These are phyloP conservation scores for Mirza zaza DNA, from an alignment of 2,113 vertebrate genomes.

Conservation along the genomic window DNA sequence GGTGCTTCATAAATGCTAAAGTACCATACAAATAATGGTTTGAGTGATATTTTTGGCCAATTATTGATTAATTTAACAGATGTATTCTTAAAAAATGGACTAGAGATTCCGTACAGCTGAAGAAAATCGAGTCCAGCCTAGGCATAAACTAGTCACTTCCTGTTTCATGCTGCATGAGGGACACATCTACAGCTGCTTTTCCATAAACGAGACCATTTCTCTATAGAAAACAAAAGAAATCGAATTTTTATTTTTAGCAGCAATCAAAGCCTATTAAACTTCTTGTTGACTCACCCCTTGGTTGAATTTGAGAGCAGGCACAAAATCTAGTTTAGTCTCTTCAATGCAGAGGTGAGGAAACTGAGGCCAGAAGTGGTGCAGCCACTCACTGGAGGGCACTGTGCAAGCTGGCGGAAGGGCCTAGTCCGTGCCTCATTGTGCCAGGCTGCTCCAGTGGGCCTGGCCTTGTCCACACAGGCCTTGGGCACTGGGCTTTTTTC, in stretches of 20 bases:
- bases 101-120: background rate
- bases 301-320: background rate
- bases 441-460: accelerated
- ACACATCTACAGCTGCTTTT: background rate
- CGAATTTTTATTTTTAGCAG: background rate
- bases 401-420: background rate
- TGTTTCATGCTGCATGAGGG: background rate
- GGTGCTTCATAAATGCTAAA: accelerated
- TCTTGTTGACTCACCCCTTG: background rate
- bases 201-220: background rate
- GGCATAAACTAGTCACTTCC: background rate
- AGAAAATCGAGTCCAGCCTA: background rate
- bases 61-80: too few relatives aligned
- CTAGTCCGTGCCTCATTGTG: accelerated
- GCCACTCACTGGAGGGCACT: background rate
- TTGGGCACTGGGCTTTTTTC: background rate
- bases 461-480: accelerated
- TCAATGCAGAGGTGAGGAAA: background rate
- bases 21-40: accelerated
- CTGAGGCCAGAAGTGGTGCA: background rate
- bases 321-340: background rate
- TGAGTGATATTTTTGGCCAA: background rate
- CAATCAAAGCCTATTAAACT: background rate
- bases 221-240: background rate
- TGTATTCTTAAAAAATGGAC: background rate